Evolutionary conservation across 2,113 vertebrate genomes (phyloP).

Genomic region (Gymnocephalus cernua): DNA sequence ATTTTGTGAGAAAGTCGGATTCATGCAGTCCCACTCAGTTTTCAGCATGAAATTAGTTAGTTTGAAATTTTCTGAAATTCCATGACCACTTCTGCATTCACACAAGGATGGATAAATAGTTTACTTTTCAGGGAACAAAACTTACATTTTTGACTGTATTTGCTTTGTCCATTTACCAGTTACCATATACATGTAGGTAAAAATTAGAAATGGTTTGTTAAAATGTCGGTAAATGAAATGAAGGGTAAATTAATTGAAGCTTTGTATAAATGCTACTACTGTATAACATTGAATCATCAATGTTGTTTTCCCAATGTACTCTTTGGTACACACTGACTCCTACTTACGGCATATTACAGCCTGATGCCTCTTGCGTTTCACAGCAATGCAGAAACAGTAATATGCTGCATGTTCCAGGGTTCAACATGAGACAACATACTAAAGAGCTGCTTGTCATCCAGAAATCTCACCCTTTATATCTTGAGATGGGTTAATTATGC

Average conservation of each 20-base stretch:
- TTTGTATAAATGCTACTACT: background rate
- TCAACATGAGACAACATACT: background rate
- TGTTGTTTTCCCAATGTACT: background rate
- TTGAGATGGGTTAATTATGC: background rate
- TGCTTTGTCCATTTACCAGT: background rate
- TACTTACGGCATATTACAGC: background rate
- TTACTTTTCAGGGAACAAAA: background rate
- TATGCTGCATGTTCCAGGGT: background rate
- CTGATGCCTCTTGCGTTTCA: background rate
- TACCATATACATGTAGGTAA: background rate
- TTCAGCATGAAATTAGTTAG: background rate
- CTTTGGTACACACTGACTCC: background rate
- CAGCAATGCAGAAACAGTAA: background rate
- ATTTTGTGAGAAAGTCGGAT: slow-evolving; percentile 13
- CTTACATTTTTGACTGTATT: background rate
- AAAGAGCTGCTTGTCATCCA: background rate
- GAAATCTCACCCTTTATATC: background rate
- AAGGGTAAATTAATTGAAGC: background rate
- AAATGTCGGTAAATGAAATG: background rate
- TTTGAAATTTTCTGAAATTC: slow-evolving; percentile 9
- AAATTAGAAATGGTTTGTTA: background rate
- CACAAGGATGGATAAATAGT: background rate
- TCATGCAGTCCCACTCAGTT: background rate
- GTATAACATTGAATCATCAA: background rate
- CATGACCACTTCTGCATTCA: background rate